Base-by-base conservation (phyloP, 2,888 invertebrate species). In the Mimas tiliae region DNA sequence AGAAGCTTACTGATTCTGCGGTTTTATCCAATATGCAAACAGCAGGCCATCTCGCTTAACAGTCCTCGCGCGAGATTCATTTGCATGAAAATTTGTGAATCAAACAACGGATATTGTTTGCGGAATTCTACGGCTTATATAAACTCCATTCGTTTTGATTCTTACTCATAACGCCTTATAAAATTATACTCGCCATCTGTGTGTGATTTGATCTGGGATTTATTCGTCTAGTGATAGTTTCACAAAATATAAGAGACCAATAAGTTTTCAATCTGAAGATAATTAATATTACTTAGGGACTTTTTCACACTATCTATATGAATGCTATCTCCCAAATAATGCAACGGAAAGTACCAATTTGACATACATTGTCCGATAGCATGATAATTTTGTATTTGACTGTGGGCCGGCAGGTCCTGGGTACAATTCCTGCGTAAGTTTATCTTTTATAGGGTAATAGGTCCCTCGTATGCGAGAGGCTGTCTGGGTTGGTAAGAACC, bases 11-110 rank as follows among this genome's bases (percentile, higher is more conserved):
- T 71, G 74, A 73, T 76, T 78, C 73, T 81, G 83, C 77, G 83
- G 85, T 82, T 83, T 81, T 82, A 85, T 85, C 81, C 85, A 85
- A 84, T 87, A 85, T 83, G 84, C 87, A 88, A 88, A 86, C 85
- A 83, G 38, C 55, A 45, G 45, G 21, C 55, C 58, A 62, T 63
- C 55, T 53, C 47, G 62, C 27, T 42, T 45, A 67, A 65, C 62
- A 62, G 47, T 63, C 42, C 63, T 62, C 38, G 48, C 53, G n/a
- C 58, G 58, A 63, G 55, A 58, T 65, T 65, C 64, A 67, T 69
- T 67, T 67, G 67, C 65, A 67, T 67, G 65, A 55, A 65, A 65
- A 69, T 69, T 67, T 62, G 62, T 34, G 55, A 42, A 64, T 58
- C 33, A 53, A 45, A 58, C 51, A 64, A 47, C 63, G 19, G 58